These are phyloP conservation scores for Nothocercus julius DNA, from an alignment of 2,113 vertebrate genomes.

Conservation along the genomic window DNA sequence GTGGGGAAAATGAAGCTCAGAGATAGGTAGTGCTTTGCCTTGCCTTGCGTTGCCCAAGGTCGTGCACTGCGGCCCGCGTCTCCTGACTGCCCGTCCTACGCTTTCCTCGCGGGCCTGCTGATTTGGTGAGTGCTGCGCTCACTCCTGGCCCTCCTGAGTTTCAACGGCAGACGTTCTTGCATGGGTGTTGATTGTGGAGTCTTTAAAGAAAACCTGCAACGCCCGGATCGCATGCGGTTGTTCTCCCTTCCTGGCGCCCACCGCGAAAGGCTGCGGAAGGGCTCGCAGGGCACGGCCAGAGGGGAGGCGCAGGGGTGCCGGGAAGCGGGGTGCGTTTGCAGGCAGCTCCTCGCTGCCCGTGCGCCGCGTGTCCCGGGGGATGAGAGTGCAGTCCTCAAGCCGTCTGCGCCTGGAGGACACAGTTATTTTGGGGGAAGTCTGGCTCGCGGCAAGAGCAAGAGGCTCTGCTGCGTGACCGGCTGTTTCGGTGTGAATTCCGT, in stretches of 20 bases:
- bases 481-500: not conserved
- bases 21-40: not conserved
- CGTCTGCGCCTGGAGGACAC: accelerated
- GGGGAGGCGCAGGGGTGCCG: not conserved
- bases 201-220: not conserved
- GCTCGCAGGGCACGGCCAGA: accelerated
- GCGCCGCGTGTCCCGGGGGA: not conserved
- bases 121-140: not conserved
- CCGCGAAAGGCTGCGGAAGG: not conserved
- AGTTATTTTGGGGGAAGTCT: not conserved
- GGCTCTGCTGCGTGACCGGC: accelerated
- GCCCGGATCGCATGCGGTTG: accelerated
- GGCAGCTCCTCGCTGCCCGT: not conserved
- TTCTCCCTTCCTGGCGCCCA: not conserved
- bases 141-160: not conserved
- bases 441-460: not conserved
- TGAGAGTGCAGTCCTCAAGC: not conserved
- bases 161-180: not conserved
- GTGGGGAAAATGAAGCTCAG: not conserved
- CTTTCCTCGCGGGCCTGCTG: accelerated
- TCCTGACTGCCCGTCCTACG: not conserved
- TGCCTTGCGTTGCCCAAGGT: not conserved
- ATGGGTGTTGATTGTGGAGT: not conserved
- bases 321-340: accelerated
- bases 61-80: not conserved